Evolutionary conservation across 1,140 invertebrate species (phyloP).

Genomic region (Polypedilum pembai): DNA sequence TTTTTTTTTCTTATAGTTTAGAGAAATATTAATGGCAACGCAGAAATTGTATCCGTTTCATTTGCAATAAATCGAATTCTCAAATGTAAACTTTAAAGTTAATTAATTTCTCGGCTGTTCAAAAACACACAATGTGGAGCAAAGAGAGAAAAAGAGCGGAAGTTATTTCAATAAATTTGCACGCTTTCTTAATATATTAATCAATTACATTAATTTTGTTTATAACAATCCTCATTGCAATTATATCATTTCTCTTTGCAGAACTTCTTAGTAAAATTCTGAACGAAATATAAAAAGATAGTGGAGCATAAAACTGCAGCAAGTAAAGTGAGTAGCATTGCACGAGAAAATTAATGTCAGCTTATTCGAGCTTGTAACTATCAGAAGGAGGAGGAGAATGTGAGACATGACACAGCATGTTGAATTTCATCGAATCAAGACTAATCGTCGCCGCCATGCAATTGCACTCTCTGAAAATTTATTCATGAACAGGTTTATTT

Average conservation of each 20-base stretch:
- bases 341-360: neutral
- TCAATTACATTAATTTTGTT: neutral
- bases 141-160: neutral
- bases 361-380: neutral
- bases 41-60: conserved; percentile 1
- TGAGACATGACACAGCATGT: neutral
- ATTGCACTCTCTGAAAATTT: neutral
- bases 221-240: neutral
- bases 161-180: neutral
- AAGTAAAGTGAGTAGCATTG: neutral
- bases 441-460: neutral
- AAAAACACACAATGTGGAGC: too few relatives aligned
- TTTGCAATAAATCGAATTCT: neutral
- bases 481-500: conserved; percentile 18
- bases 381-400: neutral
- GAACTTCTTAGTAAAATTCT: neutral
- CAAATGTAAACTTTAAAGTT: neutral
- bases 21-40: neutral
- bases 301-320: neutral
- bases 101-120: neutral
- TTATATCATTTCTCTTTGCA: neutral
- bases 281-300: neutral
- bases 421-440: neutral
- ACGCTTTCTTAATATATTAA: neutral
- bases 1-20: neutral